Evolutionary conservation across 2,797 vertebrate species (phyloP).

Genomic region (Ficedula albicollis): DNA sequence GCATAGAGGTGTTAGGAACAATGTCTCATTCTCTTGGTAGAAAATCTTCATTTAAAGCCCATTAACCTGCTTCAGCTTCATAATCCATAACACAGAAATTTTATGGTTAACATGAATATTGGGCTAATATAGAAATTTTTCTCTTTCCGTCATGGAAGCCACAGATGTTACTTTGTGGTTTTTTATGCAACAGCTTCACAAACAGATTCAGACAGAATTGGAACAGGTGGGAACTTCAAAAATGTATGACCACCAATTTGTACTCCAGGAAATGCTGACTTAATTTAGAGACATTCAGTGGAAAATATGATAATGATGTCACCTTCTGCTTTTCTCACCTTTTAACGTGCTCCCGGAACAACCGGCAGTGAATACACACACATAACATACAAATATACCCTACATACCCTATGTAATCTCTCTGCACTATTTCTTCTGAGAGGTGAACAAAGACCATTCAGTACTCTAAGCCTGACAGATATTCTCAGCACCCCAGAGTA

Average conservation of each 20-base stretch:
- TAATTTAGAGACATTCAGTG: not conserved
- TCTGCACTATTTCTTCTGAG: slow-evolving; percentile 4
- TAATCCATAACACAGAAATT: not conserved
- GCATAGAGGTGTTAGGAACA: not conserved
- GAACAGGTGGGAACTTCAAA: not conserved
- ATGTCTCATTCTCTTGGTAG: not conserved
- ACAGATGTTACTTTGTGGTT: not conserved
- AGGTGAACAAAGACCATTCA: slow-evolving; percentile 58
- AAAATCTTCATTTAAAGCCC: not conserved
- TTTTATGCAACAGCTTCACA: not conserved
- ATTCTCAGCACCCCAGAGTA: slow-evolving; percentile 27
- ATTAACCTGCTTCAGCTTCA: not conserved
- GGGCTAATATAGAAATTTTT: not conserved
- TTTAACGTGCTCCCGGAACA: not conserved
- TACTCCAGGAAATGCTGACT: not conserved
- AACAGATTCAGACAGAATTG: not conserved
- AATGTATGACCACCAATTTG: not conserved
- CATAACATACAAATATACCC: not conserved
- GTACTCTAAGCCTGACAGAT: slow-evolving; percentile 41
- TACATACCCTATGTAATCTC: not conserved
- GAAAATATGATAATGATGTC: slow-evolving; percentile 9
- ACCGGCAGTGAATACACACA: not conserved
- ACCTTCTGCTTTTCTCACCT: not conserved
- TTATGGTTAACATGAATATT: not conserved
- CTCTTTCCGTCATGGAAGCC: not conserved